Evolutionary conservation across 2,888 invertebrate genomes (phyloP), one percentile per base, ranked within the genome.

Genomic region (Smittia aterrima): DNA sequence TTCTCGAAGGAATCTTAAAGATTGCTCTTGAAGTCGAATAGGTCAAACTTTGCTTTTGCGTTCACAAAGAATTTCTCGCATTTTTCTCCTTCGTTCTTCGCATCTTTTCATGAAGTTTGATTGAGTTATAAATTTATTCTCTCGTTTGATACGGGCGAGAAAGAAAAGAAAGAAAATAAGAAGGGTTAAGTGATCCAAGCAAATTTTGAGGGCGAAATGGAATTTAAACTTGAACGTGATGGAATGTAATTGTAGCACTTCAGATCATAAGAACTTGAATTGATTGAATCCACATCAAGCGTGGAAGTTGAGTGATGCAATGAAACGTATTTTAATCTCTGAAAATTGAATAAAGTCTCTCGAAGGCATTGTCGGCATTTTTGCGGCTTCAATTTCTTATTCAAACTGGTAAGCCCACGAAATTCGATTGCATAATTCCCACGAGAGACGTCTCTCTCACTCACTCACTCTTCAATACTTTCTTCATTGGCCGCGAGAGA

Each of bases 191-290:
- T 53, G 70, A 54, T 70, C 54, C 54, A 18, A 22, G 27, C 53
- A 54, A 24, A 27, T 70, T 53, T 67, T 1, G 13, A 7, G 40
- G 22, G 20, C 7, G 70, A 18, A 67, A 22, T 41, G 41, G 54
- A 70, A 70, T 70, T 70, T 70, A 53, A 70, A 27, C 54, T 54
- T 20, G 32, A 70, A 70, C 70, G 70, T 70, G 70, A 53, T 70
- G 70, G 70, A 70, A 70, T 70, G 70, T 70, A 70, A 70, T 70
- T 70, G 20, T 25, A 53, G 27, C 70, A 70, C 53, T 27, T 25
- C 3, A n/a, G 11, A 16, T 16, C 9, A 32, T 32, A 32, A n/a
- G n/a, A n/a, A n/a, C n/a, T n/a, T n/a, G n/a, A n/a, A n/a, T n/a
- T n/a, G n/a, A n/a, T n/a, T n/a, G n/a, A n/a, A n/a, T n/a, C n/a